These are phyloP conservation scores for Alviniconcha marisindica DNA, from an alignment of 1,140 invertebrate species.

Conservation along the genomic window DNA sequence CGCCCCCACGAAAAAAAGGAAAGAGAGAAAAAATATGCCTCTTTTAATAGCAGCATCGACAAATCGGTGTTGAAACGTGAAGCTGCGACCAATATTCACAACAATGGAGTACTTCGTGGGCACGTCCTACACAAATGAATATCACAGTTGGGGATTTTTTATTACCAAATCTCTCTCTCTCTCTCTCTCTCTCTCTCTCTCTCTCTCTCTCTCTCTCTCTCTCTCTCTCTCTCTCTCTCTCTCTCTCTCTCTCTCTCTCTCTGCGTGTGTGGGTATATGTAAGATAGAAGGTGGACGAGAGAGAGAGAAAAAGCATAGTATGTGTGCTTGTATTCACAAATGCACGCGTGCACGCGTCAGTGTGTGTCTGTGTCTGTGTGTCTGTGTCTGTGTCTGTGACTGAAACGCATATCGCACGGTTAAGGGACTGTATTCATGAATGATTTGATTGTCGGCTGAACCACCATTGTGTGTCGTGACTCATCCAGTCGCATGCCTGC, in stretches of 20 bases:
- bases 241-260: conserved; percentile 5
- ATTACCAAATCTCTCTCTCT: not conserved
- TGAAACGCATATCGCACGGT: too few species aligned
- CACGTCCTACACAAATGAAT: not conserved
- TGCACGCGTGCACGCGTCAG: too few species aligned
- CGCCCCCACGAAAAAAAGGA: too few species aligned
- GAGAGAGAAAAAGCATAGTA: too few species aligned
- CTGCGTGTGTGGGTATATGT: too few species aligned
- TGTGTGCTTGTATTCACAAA: too few species aligned
- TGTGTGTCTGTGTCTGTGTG: too few species aligned
- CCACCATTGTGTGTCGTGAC: not conserved
- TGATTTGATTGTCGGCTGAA: not conserved
- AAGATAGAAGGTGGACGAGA: too few species aligned
- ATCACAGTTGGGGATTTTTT: not conserved
- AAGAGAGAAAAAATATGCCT: too few species aligned
- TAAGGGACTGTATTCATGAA: too few species aligned
- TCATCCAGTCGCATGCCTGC: not conserved
- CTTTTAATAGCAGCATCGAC: not conserved
- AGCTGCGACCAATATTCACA: not conserved
- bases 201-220: not conserved
- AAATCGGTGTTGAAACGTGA: not conserved
- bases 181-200: conserved; percentile 13
- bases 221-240: conserved; percentile 13
- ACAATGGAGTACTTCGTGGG: not conserved
- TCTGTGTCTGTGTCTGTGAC: too few species aligned